These are phyloP conservation scores for Hippoglossus stenolepis DNA, from an alignment of 2,113 vertebrate species.

Conservation along the genomic window DNA sequence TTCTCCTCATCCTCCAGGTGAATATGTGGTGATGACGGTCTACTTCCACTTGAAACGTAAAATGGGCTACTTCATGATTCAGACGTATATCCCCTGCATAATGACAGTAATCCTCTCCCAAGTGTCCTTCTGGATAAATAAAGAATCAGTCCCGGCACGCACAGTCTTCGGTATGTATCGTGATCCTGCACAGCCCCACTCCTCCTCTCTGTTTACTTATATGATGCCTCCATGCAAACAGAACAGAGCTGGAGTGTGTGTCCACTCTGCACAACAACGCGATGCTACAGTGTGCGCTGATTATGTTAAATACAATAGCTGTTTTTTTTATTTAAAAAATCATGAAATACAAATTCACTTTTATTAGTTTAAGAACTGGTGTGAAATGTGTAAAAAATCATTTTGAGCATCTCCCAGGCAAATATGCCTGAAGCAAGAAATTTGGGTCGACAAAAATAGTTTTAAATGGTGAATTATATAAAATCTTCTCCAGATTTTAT, in stretches of 20 bases:
- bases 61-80: conserved; percentile 99
- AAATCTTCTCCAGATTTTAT: background rate
- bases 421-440: background rate
- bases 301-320: background rate
- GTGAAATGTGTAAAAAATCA: background rate
- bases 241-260: conserved; percentile 21
- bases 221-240: conserved; percentile 31
- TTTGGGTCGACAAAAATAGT: background rate
- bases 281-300: conserved; percentile 19
- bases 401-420: conserved; percentile 9
- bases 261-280: conserved; percentile 14
- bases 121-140: conserved; percentile 99
- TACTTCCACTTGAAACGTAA: conserved; percentile 96
- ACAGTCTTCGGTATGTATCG: conserved; percentile 94
- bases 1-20: conserved; percentile 84
- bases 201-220: conserved; percentile 31
- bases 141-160: conserved; percentile 97
- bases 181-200: conserved; percentile 40
- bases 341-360: background rate
- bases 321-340: background rate
- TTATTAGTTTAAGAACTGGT: background rate
- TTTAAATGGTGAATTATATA: background rate
- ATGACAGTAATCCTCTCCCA: conserved; percentile 99
- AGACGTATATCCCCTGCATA: conserved; percentile 99
- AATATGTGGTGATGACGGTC: conserved; percentile 99